Evolutionary conservation across 2,797 vertebrate genomes (phyloP), one percentile per base, ranked within the genome.

Genomic region (Balearica regulorum): DNA sequence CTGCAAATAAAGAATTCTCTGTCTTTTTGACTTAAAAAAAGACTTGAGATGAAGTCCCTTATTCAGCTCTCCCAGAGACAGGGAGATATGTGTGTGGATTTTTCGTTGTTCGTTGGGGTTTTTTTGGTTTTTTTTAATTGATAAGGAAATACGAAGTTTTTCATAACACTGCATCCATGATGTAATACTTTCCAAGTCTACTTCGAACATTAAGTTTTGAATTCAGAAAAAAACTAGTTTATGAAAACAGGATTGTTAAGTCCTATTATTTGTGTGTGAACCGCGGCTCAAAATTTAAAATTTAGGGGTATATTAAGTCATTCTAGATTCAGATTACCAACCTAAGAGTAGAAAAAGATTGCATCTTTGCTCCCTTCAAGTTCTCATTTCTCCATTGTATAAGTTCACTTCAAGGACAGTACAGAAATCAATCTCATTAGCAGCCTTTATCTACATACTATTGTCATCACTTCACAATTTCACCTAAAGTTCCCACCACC

Each of bases 71-170:
- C 41, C 13, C 53, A 76, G 10, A 48, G 16, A 79, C 19, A 71
- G 13, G 20, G 20, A 65, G 3, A 5, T 41, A 18, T 1, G 4
- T 2, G 2, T 10, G 13, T 1, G 13, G 6, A 14, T 10, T 69
- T 43, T 43, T 16, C 6, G 13, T 43, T 16, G 16, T n/a, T 16
- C 44, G 19, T 28, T 28, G 11, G 16, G 7, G 15, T 1, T 8
- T 76, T 73, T 82, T 46, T 18, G 19, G 44, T 19, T 46, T 26
- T 53, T 61, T 25, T 58, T 15, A 31, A 44, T 8, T 26, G 9
- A 48, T 37, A 84, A 21, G 5, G 16, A 68, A 90, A 78, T 22
- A 31, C 0, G 4, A 65, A 25, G 17, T 37, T 76, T 87, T 71
- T 10, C n/a, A 54, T 18, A 62, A 43, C 12, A 72, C 7, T 62